A percentile compares a stretch with the other conserved stretches of the same genome.
Conservation (phyloP, 2,797 vertebrate species). For the Australoheros facetus region DNA sequence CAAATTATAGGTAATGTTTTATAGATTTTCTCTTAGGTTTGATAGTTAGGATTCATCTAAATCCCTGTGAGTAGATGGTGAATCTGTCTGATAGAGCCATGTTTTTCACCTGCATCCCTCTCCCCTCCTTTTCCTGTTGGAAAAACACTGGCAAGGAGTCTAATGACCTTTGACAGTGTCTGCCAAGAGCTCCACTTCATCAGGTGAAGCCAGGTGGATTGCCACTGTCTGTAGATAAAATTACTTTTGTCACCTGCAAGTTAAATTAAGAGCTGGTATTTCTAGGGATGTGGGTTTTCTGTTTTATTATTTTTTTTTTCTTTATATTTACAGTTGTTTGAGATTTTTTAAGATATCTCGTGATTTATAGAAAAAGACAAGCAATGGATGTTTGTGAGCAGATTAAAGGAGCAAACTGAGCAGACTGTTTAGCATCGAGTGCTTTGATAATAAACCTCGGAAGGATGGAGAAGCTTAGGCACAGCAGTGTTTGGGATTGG, state of each 20-base stretch:
- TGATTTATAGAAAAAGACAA: conserved; percentile 10
- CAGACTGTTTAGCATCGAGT: conserved; percentile 36
- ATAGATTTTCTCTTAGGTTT: conserved; percentile 11
- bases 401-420: conserved; percentile 49
- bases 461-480: conserved; percentile 21
- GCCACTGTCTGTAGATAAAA: conserved; percentile 34
- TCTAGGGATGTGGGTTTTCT: not conserved
- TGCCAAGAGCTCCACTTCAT: conserved; percentile 41
- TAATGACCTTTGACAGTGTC: conserved; percentile 52
- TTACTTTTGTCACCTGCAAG: conserved; percentile 18
- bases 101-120: conserved; percentile 21
- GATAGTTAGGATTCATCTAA: not conserved
- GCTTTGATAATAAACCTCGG: conserved; percentile 41
- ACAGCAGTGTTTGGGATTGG: conserved; percentile 23
- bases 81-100: conserved; percentile 24
- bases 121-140: conserved; percentile 13
- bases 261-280: not conserved
- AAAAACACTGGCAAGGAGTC: conserved; percentile 14
- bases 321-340: not conserved
- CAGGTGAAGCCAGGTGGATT: conserved; percentile 52
- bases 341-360: conserved; percentile 4
- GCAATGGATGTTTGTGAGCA: conserved; percentile 17
- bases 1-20: not conserved
- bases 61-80: conserved; percentile 33
- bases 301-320: not conserved